phyloP scores from a whole-genome alignment of 2,797 vertebrate genomes.

The Pristis pectinata region DNA sequence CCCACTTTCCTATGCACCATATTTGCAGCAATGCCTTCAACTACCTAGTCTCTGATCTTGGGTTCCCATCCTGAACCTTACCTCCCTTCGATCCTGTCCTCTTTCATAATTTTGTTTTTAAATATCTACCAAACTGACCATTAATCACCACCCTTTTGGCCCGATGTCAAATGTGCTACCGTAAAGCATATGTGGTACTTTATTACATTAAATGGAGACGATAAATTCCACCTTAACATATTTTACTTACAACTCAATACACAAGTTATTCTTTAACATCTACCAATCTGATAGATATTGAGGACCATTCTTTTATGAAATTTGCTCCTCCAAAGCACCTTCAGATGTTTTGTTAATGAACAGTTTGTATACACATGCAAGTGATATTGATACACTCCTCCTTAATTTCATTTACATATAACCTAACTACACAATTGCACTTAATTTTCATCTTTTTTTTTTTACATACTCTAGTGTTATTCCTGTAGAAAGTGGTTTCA shows the following conservation, averaged over 20 bases:
- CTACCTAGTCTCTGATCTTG: no score
- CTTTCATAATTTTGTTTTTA: background rate
- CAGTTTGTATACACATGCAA: no score
- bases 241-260: background rate
- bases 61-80: background rate
- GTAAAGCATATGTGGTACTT: background rate
- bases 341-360: no score
- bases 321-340: no score
- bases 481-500: background rate
- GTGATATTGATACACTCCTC: no score
- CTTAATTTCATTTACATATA: background rate
- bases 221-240: background rate
- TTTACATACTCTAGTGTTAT: background rate
- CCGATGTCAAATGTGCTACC: background rate
- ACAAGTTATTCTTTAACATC: background rate
- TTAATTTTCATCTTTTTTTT: background rate
- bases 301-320: no score
- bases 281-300: no score
- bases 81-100: background rate
- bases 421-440: background rate
- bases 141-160: background rate
- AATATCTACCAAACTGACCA: background rate
- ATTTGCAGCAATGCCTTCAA: background rate
- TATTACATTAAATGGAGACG: background rate
- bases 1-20: background rate